Conservation (phyloP, 2,113 vertebrate genomes). For the Sylvia atricapilla region DNA sequence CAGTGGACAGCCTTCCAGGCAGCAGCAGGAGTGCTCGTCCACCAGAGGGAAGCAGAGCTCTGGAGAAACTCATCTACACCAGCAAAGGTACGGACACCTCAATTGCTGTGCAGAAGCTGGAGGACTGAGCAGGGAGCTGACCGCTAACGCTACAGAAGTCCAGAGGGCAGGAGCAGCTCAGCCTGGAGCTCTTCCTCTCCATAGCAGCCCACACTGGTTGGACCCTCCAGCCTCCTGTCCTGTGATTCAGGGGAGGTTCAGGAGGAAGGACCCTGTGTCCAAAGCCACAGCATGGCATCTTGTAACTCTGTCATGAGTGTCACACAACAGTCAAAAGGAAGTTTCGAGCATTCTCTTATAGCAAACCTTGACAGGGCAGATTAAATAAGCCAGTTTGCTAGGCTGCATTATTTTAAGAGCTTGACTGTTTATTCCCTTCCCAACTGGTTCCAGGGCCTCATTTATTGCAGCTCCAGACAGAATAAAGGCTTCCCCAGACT, state of each 20-base stretch:
- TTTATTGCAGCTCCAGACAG: neutral
- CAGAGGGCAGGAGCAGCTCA: neutral
- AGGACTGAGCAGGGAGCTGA: neutral
- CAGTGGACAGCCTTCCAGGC: fast-evolving
- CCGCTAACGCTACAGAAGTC: too few species aligned
- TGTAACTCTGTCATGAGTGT: neutral
- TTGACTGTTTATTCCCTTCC: neutral
- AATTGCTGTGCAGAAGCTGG: fast-evolving
- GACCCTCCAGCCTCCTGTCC: neutral
- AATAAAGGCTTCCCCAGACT: neutral
- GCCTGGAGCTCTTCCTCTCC: neutral
- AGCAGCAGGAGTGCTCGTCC: neutral
- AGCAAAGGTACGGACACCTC: neutral
- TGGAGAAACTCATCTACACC: neutral
- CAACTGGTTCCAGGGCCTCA: neutral
- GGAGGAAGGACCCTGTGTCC: neutral
- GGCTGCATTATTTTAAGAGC: neutral
- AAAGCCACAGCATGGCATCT: neutral
- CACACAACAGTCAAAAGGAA: neutral
- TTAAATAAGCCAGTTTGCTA: neutral
- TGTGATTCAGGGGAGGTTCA: neutral
- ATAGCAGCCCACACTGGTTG: neutral
- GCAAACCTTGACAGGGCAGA: neutral
- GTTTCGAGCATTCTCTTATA: neutral
- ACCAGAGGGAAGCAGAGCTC: constrained; percentile 27